phyloP scores from a whole-genome alignment of 2,797 vertebrate species.

The Anisognathus igniventris region DNA sequence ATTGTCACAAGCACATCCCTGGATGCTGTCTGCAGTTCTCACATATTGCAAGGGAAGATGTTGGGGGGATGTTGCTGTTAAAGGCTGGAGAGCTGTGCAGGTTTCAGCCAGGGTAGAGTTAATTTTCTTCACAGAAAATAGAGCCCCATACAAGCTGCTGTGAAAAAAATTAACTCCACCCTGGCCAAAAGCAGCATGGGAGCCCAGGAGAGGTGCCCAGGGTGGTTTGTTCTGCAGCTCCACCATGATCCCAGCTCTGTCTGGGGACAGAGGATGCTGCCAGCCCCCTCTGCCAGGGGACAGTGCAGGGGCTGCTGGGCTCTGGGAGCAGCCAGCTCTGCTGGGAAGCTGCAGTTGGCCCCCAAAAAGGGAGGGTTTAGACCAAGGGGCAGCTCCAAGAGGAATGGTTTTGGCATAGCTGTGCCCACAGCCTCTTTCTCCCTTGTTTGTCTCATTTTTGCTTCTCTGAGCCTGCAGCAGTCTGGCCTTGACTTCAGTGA shows the following conservation, averaged over 20 bases:
- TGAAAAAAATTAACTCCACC: background rate
- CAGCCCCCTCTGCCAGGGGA: background rate
- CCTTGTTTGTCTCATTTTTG: background rate
- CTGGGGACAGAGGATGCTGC: background rate
- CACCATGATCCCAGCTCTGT: rapidly evolving
- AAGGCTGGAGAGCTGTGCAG: background rate
- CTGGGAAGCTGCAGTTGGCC: background rate
- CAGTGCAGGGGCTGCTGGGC: background rate
- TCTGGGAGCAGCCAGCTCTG: background rate
- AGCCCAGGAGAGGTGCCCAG: background rate
- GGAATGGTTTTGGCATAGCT: background rate
- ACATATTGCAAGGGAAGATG: background rate
- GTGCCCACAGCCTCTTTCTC: background rate
- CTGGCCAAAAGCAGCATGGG: background rate
- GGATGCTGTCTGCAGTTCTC: background rate
- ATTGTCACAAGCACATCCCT: background rate
- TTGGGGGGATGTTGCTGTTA: background rate
- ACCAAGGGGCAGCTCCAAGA: background rate
- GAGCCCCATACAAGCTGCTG: background rate
- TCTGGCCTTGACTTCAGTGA: rapidly evolving
- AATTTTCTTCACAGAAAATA: background rate
- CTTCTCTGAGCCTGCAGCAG: rapidly evolving
- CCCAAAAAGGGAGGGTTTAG: background rate
- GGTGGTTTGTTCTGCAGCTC: background rate
- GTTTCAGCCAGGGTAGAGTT: background rate